Percentiles rank a stretch among this genome's conserved stretches.
phyloP scores from a whole-genome alignment of 2,888 invertebrate genomes.

The Acrobeloides nanus region DNA sequence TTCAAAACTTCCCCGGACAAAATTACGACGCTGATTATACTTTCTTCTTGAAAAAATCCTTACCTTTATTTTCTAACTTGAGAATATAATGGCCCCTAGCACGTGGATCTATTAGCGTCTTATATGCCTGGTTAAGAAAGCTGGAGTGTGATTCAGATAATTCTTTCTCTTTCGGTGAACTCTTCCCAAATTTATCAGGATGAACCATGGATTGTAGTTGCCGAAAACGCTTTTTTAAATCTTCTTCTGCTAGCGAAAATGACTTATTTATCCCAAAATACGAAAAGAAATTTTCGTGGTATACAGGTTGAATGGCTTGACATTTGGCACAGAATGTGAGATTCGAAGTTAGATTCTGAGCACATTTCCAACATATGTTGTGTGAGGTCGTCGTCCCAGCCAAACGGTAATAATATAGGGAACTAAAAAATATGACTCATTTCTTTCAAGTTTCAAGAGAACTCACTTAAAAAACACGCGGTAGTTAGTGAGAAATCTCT shows the following conservation, averaged over 20 bases:
- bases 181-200: constrained; percentile 12
- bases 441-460: no score
- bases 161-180: constrained; percentile 13
- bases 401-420: no score
- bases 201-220: constrained; percentile 16
- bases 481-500: no score
- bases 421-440: no score
- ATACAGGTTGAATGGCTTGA: constrained; percentile 15
- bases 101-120: constrained; percentile 13
- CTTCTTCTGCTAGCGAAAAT: constrained; percentile 15
- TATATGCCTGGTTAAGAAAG: constrained; percentile 19
- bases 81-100: constrained; percentile 12
- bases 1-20: no score
- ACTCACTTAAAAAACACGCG: no score
- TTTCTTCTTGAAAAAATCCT: constrained; percentile 11
- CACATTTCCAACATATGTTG: constrained; percentile 15
- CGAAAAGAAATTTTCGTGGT: constrained; percentile 12
- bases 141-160: constrained; percentile 19
- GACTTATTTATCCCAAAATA: constrained; percentile 13
- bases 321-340: constrained; percentile 12
- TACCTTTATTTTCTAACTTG: constrained; percentile 6
- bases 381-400: no score
- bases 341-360: neutral
- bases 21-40: no score
- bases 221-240: constrained; percentile 17